phyloP scores from a whole-genome alignment of 2,113 vertebrate genomes.

The Blennius ocellaris region DNA sequence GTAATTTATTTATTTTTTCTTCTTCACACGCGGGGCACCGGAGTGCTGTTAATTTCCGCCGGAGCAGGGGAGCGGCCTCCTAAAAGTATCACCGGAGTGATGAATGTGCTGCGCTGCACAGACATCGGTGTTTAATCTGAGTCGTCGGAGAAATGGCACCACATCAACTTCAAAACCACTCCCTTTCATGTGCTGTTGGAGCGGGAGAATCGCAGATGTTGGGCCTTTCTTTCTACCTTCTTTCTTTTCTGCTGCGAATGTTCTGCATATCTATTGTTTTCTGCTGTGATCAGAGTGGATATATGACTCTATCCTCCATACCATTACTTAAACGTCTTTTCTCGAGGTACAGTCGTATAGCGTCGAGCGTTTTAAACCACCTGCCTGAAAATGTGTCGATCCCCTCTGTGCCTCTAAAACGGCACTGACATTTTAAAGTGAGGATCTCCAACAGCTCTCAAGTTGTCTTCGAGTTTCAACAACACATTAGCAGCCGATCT shows the following conservation, averaged over 20 bases:
- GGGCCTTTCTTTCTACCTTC: constrained; percentile 22
- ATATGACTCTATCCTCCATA: constrained; percentile 7
- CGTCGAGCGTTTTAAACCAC: too few relatives aligned
- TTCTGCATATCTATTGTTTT: constrained; percentile 9
- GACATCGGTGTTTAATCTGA: constrained; percentile 79
- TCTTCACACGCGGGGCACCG: constrained; percentile 49
- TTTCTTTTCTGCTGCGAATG: constrained; percentile 32
- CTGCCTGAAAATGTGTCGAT: too few relatives aligned
- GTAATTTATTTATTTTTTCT: too few relatives aligned
- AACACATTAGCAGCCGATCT: too few relatives aligned
- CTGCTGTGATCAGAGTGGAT: constrained; percentile 3
- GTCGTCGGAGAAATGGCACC: constrained; percentile 74
- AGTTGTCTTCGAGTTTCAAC: too few relatives aligned
- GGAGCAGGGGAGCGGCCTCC: constrained; percentile 65
- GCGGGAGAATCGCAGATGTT: constrained; percentile 59
- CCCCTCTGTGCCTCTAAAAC: too few relatives aligned
- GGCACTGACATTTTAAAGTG: too few relatives aligned
- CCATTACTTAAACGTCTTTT: neutral
- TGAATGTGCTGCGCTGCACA: constrained; percentile 65
- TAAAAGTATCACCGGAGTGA: constrained; percentile 78
- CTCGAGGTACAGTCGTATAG: too few relatives aligned
- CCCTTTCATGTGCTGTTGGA: constrained; percentile 69
- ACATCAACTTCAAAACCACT: constrained; percentile 71
- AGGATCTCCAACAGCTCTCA: too few relatives aligned
- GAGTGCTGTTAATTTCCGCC: constrained; percentile 77